phyloP scores from a whole-genome alignment of 2,113 vertebrate genomes.

The Eulemur macaco region DNA sequence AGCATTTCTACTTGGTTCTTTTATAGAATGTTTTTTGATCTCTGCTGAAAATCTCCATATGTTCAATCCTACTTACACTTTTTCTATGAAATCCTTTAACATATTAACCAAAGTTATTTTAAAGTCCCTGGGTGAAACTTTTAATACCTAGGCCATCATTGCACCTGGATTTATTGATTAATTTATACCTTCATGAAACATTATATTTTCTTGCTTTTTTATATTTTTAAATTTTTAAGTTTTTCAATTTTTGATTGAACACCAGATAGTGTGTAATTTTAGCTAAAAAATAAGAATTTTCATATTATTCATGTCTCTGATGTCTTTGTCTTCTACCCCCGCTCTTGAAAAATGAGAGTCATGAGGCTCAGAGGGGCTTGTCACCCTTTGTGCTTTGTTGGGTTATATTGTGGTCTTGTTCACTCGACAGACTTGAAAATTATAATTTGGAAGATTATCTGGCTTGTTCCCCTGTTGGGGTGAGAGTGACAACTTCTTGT shows the following conservation, averaged over 20 bases:
- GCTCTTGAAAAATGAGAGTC: neutral
- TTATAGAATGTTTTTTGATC: neutral
- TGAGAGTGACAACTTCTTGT: neutral
- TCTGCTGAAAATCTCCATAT: neutral
- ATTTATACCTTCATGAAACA: neutral
- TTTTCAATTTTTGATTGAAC: neutral
- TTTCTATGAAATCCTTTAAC: neutral
- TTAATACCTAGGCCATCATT: neutral
- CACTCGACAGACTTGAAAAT: neutral
- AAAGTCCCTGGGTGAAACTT: neutral
- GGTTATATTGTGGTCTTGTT: neutral
- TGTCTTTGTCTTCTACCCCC: neutral
- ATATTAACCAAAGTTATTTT: neutral
- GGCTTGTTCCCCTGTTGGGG: neutral
- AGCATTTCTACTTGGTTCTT: neutral
- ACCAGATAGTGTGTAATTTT: neutral
- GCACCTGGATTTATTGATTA: neutral
- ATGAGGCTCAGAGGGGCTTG: neutral
- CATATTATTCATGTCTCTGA: neutral
- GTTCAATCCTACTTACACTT: neutral
- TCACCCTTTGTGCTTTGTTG: neutral
- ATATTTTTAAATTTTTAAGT: neutral
- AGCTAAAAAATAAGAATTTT: neutral
- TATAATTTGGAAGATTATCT: no score
- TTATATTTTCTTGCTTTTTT: neutral